These are phyloP conservation scores for Brachionus sp. DNA, from an alignment of 1,140 invertebrate species.

Conservation along the genomic window DNA sequence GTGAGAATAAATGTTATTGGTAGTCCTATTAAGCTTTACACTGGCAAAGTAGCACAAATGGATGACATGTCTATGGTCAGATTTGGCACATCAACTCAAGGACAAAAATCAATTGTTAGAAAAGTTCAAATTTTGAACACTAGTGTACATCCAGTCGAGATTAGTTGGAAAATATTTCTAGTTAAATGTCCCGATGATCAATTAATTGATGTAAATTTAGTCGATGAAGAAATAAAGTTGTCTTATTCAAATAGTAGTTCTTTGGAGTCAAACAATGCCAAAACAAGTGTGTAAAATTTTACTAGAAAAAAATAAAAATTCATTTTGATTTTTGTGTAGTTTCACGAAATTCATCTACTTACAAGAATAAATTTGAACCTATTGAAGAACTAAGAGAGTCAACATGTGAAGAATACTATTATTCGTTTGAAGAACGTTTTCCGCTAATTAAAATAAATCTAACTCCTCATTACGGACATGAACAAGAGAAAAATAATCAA, in stretches of 20 bases:
- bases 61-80: constrained; percentile 29
- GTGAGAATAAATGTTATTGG: not conserved
- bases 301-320: too few relatives aligned
- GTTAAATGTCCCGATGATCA: not conserved
- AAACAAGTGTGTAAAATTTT: not conserved
- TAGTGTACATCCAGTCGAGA: not conserved
- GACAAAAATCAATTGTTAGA: not conserved
- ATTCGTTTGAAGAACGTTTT: not conserved
- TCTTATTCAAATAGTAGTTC: not conserved
- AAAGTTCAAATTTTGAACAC: constrained; percentile 29
- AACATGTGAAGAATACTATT: not conserved
- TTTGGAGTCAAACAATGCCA: not conserved
- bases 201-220: constrained; percentile 4
- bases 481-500: not conserved
- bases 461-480: not conserved
- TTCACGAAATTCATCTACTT: not conserved
- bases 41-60: constrained; percentile 26
- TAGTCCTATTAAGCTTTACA: not conserved
- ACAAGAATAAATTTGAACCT: not conserved
- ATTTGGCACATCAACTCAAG: constrained; percentile 9
- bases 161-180: constrained; percentile 34
- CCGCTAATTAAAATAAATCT: not conserved
- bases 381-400: not conserved
- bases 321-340: too few relatives aligned
- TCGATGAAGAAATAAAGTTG: not conserved